Evolutionary conservation across 2,888 invertebrate genomes (phyloP).

Genomic region (Dysmachus trigonus): DNA sequence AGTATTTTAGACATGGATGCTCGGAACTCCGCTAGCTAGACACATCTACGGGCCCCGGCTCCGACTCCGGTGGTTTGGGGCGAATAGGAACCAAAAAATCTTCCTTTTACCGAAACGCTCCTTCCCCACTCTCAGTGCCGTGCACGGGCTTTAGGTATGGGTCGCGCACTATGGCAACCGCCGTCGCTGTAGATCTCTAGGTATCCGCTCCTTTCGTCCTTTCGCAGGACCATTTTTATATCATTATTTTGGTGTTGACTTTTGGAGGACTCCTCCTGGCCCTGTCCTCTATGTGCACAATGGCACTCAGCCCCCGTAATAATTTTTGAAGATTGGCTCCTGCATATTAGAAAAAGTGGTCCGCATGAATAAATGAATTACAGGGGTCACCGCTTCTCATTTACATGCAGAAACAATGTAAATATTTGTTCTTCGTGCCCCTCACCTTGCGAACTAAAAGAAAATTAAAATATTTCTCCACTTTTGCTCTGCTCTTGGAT

Average conservation of each 20-base stretch:
- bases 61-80: slow-evolving; percentile 3
- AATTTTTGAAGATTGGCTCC: background rate
- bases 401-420: background rate
- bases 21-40: slow-evolving; percentile 1
- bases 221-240: slow-evolving; percentile 13
- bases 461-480: background rate
- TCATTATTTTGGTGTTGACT: slow-evolving; percentile 1
- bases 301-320: background rate
- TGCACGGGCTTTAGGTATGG: background rate
- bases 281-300: background rate
- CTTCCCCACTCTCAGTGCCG: background rate
- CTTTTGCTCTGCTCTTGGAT: background rate
- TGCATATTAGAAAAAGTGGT: background rate
- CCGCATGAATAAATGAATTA: background rate
- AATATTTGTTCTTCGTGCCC: background rate
- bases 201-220: background rate
- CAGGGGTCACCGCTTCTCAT: background rate
- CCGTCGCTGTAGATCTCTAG: slow-evolving; percentile 11
- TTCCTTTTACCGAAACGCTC: slow-evolving; percentile 20
- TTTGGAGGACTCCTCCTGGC: background rate
- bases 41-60: slow-evolving; percentile 18
- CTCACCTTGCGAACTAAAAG: background rate
- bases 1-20: slow-evolving; percentile 5
- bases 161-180: slow-evolving; percentile 40
- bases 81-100: slow-evolving; percentile 23